phyloP scores from a whole-genome alignment of 1,140 invertebrate genomes.

The Ctenoplectra terminalis region DNA sequence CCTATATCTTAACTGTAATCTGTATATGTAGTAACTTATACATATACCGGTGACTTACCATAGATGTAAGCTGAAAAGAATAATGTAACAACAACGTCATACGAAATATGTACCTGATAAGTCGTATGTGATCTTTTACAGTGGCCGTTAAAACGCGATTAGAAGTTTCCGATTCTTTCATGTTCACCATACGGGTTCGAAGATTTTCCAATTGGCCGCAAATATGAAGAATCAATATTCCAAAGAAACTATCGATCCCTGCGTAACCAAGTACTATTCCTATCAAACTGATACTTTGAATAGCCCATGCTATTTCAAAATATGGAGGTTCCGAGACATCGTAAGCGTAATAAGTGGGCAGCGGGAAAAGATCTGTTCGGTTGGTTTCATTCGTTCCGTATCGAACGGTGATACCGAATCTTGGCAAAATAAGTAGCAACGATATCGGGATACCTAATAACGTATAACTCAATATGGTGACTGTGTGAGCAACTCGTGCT shows the following conservation, averaged over 20 bases:
- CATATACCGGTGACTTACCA: too few species aligned
- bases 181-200: not conserved
- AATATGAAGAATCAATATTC: slow-evolving; percentile 34
- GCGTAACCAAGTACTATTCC: slow-evolving; percentile 6
- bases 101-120: slow-evolving; percentile 35
- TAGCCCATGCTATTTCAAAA: slow-evolving; percentile 12
- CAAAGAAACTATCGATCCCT: slow-evolving; percentile 34
- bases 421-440: not conserved
- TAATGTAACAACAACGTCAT: not conserved
- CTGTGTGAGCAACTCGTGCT: not conserved
- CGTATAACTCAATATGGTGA: not conserved
- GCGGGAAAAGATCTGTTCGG: not conserved
- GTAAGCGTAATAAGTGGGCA: slow-evolving; percentile 4
- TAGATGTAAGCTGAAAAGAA: too few species aligned
- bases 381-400: not conserved
- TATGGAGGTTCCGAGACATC: slow-evolving; percentile 34
- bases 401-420: slow-evolving; percentile 7
- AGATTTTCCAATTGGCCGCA: slow-evolving; percentile 42
- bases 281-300: not conserved
- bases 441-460: not conserved
- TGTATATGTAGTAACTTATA: too few species aligned
- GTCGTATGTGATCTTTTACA: slow-evolving; percentile 22
- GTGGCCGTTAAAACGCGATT: not conserved
- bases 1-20: too few species aligned
- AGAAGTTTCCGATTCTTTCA: not conserved